These are phyloP conservation scores for Dipus sagitta DNA, from an alignment of 2,797 vertebrate genomes.

Conservation along the genomic window DNA sequence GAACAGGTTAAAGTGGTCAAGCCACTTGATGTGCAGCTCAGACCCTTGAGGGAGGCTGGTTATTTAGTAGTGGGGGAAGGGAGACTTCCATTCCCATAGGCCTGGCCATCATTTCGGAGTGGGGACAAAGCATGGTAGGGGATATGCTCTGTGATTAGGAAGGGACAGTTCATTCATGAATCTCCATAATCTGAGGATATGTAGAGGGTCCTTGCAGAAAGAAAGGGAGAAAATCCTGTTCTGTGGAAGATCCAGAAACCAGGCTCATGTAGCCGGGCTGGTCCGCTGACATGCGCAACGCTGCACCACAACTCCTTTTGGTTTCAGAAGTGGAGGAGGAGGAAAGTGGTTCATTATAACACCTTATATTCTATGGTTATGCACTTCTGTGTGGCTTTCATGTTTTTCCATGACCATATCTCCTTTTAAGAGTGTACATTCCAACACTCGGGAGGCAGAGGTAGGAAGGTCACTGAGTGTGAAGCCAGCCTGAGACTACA, in stretches of 20 bases:
- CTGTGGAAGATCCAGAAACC: background rate
- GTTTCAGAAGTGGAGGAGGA: background rate
- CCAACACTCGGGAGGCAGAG: too few species aligned
- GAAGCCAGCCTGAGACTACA: too few species aligned
- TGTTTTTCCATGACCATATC: background rate
- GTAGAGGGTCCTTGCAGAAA: too few species aligned
- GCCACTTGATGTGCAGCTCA: constrained; percentile 11
- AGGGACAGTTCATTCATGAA: background rate
- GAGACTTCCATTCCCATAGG: background rate
- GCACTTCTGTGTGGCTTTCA: background rate
- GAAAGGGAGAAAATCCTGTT: background rate
- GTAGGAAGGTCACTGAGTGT: too few species aligned
- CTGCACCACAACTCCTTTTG: background rate
- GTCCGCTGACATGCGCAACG: background rate
- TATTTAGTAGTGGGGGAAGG: constrained; percentile 2
- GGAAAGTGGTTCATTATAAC: background rate
- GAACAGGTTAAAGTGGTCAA: constrained; percentile 7
- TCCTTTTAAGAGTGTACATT: background rate
- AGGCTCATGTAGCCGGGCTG: background rate
- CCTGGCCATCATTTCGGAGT: background rate
- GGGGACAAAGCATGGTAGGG: background rate
- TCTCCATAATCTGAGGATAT: background rate
- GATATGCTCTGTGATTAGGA: background rate
- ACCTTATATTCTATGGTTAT: background rate
- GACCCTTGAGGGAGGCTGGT: background rate